A percentile compares a stretch with the other conserved stretches of the same genome.
phyloP scores from a whole-genome alignment of 2,888 invertebrate species.

The Tetranychus truncatus region DNA sequence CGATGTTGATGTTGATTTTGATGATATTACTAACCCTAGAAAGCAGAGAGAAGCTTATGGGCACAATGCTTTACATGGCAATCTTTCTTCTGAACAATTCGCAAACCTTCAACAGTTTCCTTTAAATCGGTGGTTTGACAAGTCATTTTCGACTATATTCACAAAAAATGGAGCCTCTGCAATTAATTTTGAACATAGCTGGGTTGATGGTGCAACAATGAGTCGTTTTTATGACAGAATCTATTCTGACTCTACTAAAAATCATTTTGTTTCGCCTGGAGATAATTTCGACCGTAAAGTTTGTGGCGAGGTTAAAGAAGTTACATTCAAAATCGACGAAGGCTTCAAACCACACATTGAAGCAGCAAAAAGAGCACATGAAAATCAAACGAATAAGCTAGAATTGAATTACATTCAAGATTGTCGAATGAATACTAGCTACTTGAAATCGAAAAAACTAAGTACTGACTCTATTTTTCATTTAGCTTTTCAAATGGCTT shows the following conservation, averaged over 20 bases:
- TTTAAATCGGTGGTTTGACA: conserved; percentile 76
- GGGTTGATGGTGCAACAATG: conserved; percentile 97
- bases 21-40: conserved; percentile 37
- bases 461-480: conserved; percentile 95
- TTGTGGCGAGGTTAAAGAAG: conserved; percentile 11
- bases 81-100: conserved; percentile 1
- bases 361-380: conserved; percentile 46
- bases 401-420: conserved; percentile 56
- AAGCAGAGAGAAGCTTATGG: conserved; percentile 34
- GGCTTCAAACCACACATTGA: conserved; percentile 57
- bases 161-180: conserved; percentile 65
- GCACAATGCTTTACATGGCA: conserved; percentile 46
- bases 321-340: conserved; percentile 57
- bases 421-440: conserved; percentile 54
- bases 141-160: conserved; percentile 71
- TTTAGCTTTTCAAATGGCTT: conserved; percentile 72
- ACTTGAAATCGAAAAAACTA: conserved; percentile 61
- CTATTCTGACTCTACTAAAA: conserved; percentile 39
- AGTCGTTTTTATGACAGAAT: conserved; percentile 69
- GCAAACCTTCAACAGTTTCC: neutral
- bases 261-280: conserved; percentile 36
- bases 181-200: conserved; percentile 91
- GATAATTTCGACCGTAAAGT: conserved; percentile 5
- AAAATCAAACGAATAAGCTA: conserved; percentile 48
- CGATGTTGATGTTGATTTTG: conserved; percentile 44